These are phyloP conservation scores for Sterna hirundo DNA, from an alignment of 2,113 vertebrate species.

Conservation along the genomic window DNA sequence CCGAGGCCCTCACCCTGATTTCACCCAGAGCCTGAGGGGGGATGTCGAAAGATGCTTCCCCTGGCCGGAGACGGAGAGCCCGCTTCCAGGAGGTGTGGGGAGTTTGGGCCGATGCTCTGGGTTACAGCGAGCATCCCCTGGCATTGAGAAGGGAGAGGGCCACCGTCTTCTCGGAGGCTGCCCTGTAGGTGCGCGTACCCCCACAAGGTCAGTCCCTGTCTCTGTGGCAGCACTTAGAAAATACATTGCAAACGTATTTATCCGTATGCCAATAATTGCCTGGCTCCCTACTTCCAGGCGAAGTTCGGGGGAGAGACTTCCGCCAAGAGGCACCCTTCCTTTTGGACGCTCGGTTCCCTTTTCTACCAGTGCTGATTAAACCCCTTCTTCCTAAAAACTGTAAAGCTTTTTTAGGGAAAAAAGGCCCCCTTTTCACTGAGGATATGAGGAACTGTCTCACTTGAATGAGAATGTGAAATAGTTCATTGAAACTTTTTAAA, in stretches of 20 bases:
- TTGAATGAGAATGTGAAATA: conserved; percentile 31
- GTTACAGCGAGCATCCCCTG: not conserved
- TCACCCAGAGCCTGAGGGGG: not conserved
- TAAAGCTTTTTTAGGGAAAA: not conserved
- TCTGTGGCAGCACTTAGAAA: not conserved
- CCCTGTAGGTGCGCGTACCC: not conserved
- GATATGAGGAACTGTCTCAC: not conserved
- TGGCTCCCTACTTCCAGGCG: not conserved
- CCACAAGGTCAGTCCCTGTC: not conserved
- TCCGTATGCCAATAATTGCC: not conserved
- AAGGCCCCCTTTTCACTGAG: not conserved
- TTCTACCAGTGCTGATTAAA: not conserved
- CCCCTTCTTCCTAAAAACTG: not conserved
- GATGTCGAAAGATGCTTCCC: not conserved
- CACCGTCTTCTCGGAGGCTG: not conserved
- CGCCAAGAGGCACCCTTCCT: not conserved
- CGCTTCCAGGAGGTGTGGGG: not conserved
- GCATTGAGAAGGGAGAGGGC: not conserved
- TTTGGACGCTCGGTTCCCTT: not conserved
- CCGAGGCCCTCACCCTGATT: not conserved
- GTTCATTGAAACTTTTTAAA: conserved; percentile 55
- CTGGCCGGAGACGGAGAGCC: not conserved
- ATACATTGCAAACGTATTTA: not conserved
- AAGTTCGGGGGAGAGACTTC: not conserved
- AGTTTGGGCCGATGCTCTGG: not conserved